Base-by-base conservation (phyloP, 2,113 vertebrate genomes). In the Periophthalmodon schlosseri region DNA sequence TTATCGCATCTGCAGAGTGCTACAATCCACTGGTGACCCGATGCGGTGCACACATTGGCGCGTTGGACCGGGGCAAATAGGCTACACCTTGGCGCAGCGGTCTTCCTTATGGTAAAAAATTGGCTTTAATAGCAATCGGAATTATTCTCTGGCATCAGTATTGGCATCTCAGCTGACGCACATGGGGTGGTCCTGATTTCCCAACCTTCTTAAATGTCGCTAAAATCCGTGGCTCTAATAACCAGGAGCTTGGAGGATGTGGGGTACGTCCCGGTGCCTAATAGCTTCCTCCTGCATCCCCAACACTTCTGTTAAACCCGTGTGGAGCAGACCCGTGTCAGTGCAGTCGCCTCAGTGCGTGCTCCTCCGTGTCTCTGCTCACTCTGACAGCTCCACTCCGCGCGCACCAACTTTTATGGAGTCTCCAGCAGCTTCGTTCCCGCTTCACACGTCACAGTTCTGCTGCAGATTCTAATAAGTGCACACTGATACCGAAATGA, bases 1-100 rank as follows among this genome's bases (percentile, higher is more conserved):
- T 94, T 79, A 96, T 64, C 93, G 91, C 94, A 92, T 94, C 90
- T 24, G 92, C 84, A 93, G 66, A 86, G 95, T 90, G 86, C 89
- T 76, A 91, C 92, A 92, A 89, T 94, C 94, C 93, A 89, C 78
- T 74, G 71, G 49, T 11, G 83, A 33, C 66, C 70, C 69, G 81
- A 71, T 36, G 81, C 15, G 46, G 60, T 69, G 85, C 75, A 81
- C 57, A 83, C 84, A 88, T 92, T 75, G 80, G 82, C 60, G 76
- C 83, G 79, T 79, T 70, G 77, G 52, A 5, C 21, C 16, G 15
- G 5, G 0, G 6, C 9, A 24, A 34, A 72, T 54, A 63, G 20
- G 0, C 0, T 28, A 28, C 23, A 28, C 10, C 21, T 5, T 23
- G 23, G 7, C 64, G 57, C 67, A 73, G 65, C 56, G 68, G 21